Evolutionary conservation across 2,797 vertebrate genomes (phyloP), one percentile per base, ranked within the genome.

Genomic region (Urocyon cinereoargenteus): DNA sequence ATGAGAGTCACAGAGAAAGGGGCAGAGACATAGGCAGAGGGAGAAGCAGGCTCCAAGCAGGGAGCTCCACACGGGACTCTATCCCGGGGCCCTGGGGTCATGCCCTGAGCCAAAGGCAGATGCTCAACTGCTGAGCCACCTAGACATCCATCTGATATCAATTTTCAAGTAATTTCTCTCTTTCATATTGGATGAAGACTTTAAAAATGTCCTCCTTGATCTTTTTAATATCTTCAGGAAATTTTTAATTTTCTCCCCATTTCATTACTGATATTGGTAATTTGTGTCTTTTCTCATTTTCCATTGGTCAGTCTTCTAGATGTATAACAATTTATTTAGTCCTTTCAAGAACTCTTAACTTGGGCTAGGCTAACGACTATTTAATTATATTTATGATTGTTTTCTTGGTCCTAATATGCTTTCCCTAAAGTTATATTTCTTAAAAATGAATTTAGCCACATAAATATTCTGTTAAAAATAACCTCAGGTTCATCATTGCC

Each of bases 361-460:
- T 68, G 36, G 62, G 40, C 6, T 68, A 85, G 45, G 34, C 21
- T 49, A 79, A 72, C 9, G 53, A 64, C 36, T 79, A 40, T 79
- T 81, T 87, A 70, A 81, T 70, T 81, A 86, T n/a, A 40, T 81
- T 81, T 95, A 26, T n/a, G 57, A 31, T 79, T 62, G 21, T 64
- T 75, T 78, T 88, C 40, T 31, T 86, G 59, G 66, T 87, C 31
- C 10, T 83, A 62, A 24, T 68, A 73, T n/a, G 22, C 1, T 75
- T 40, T 12, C 28, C 57, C 22, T 90, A 53, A 90, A 66, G 68
- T 91, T 87, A n/a, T 45, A 59, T 86, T 90, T 90, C 45, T 68
- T 92, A 86, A 77, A 88, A 94, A 24, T 34, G 86, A 36, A 61
- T 89, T 70, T 82, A 84, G 55, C 81, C n/a, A 21, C n/a, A 31